Base-by-base conservation (phyloP, 1,140 invertebrate species). In the Polypedilum vanderplanki region DNA sequence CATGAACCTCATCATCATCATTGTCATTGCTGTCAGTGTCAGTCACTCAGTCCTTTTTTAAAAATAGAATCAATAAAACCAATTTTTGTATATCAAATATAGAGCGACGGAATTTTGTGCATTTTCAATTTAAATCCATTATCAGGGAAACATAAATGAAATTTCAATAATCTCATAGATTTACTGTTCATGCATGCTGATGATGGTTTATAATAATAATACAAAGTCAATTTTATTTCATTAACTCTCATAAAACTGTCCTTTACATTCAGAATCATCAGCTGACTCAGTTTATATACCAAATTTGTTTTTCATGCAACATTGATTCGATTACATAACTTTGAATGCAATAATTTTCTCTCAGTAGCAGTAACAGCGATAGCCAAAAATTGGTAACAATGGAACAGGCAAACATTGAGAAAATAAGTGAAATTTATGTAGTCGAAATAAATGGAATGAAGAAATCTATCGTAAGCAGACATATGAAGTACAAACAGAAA, bases 271-370 rank as follows among this genome's bases (percentile, higher is more conserved):
- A 57, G 46, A 1, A 12, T 57, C 46, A 57, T 57, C 46, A 57
- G 46, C 46, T 57, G 46, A 57, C 46, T 57, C 12, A 57, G 12
- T 57, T 57, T 57, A n/a, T 57, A 4, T 57, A n/a, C 46, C n/a
- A 12, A 33, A 33, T 33, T 57, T 57, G 46, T 57, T 57, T 57
- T 57, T 57, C 46, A 57, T 57, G 46, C 46, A 57, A 57, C 46
- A 57, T 57, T 57, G 46, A 57, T 57, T 57, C 46, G 46, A 57
- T 57, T 57, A 57, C n/a, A n/a, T 57, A 57, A 57, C 46, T 57
- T 57, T 57, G 46, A n/a, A n/a, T 57, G 46, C 46, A 57, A 57
- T 57, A 57, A 57, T 57, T 57, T 57, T 57, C 24, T 33, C 24
- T 57, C 46, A 57, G 46, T n/a, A n/a, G 46, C 46, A 57, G 46